phyloP scores from a whole-genome alignment of 23 tunicate genomes.

The Trididemnum miniatum region DNA sequence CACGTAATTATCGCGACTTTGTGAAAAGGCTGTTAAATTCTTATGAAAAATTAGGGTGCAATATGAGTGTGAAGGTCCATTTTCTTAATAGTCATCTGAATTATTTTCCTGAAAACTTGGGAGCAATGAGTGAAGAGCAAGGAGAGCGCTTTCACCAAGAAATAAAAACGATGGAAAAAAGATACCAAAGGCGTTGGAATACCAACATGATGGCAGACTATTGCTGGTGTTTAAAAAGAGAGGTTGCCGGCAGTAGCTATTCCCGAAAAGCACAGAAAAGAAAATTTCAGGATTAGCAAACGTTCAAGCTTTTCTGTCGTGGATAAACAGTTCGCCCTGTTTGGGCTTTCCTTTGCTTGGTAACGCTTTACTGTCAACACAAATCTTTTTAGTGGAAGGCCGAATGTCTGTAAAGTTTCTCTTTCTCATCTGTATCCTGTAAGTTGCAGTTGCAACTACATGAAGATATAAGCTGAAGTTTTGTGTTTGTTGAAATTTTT shows the following conservation, averaged over 20 bases:
- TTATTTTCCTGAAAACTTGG: too few relatives aligned
- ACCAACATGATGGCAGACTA: slow-evolving; percentile 38
- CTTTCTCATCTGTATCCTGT: slow-evolving; percentile 7
- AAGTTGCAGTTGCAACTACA: neutral
- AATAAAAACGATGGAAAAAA: slow-evolving; percentile 1
- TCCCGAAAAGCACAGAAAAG: slow-evolving; percentile 27
- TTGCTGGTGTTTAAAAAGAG: slow-evolving; percentile 12
- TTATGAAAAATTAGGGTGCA: slow-evolving; percentile 23
- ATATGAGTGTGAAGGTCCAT: slow-evolving; percentile 28
- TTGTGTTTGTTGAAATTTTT: neutral
- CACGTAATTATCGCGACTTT: slow-evolving; percentile 3
- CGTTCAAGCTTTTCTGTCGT: slow-evolving; percentile 17
- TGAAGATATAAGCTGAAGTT: slow-evolving; percentile 5
- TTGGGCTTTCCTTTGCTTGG: neutral
- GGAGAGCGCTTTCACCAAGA: slow-evolving; percentile 31
- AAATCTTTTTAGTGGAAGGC: neutral
- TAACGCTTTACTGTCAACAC: neutral
- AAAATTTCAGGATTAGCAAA: slow-evolving; percentile 24
- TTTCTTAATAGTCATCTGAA: slow-evolving; percentile 14
- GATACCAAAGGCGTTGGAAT: slow-evolving; percentile 19
- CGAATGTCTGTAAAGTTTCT: neutral
- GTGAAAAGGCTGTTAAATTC: slow-evolving; percentile 8
- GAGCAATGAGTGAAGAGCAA: too few relatives aligned
- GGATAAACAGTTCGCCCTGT: slow-evolving; percentile 2
- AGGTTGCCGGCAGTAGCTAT: slow-evolving; percentile 12